phyloP scores from a whole-genome alignment of 2,888 invertebrate species.

The Amblyjoppa proteus region DNA sequence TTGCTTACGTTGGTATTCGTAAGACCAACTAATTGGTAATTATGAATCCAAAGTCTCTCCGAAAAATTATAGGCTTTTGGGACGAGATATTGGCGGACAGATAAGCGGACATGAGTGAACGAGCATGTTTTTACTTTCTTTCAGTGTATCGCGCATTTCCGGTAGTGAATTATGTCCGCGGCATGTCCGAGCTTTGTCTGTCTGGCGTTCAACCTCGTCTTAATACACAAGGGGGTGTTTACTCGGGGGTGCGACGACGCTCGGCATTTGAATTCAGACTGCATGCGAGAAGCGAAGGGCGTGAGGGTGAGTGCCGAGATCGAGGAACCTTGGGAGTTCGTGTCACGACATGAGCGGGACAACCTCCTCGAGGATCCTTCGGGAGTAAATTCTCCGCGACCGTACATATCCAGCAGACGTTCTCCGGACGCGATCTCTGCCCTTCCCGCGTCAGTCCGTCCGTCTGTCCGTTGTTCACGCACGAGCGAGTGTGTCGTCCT shows the following conservation, averaged over 20 bases:
- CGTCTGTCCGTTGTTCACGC: slow-evolving; percentile 74
- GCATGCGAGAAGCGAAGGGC: slow-evolving; percentile 68
- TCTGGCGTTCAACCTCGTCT: slow-evolving; percentile 71
- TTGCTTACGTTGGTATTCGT: too few relatives aligned
- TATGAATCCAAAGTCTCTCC: too few relatives aligned
- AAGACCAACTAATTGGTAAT: too few relatives aligned
- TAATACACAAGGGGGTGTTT: slow-evolving; percentile 80
- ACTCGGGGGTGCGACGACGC: slow-evolving; percentile 65
- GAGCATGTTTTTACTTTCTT: neutral
- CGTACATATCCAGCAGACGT: slow-evolving; percentile 36
- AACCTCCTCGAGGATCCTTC: slow-evolving; percentile 73
- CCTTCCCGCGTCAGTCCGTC: slow-evolving; percentile 31
- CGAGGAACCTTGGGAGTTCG: slow-evolving; percentile 46
- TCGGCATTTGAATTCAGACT: slow-evolving; percentile 79
- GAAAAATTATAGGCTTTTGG: too few relatives aligned
- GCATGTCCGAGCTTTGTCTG: slow-evolving; percentile 11
- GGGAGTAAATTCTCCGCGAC: slow-evolving; percentile 66
- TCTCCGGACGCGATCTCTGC: slow-evolving; percentile 16
- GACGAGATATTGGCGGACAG: too few relatives aligned
- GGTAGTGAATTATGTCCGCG: neutral
- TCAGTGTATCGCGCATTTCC: neutral
- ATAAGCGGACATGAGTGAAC: too few relatives aligned
- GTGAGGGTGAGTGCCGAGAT: slow-evolving; percentile 26
- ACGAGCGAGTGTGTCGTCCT: slow-evolving; percentile 77
- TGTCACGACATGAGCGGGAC: slow-evolving; percentile 42